These are phyloP conservation scores for Drosophila orena DNA, from an alignment of 1,140 invertebrate species.

Conservation along the genomic window DNA sequence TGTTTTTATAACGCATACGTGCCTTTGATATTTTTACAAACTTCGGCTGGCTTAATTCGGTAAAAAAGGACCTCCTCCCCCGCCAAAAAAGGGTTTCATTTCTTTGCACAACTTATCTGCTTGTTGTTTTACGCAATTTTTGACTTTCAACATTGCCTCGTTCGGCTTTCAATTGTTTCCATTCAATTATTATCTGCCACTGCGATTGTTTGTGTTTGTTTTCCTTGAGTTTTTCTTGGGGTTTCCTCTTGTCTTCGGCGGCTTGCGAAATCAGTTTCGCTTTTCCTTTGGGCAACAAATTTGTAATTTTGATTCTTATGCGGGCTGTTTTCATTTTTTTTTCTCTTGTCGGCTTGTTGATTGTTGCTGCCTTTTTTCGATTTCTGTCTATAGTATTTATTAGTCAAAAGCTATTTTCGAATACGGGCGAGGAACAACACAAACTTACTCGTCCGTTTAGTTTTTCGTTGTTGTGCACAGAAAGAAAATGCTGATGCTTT, in stretches of 20 bases:
- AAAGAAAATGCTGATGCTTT: neutral
- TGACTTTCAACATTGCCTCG: conserved; percentile 24
- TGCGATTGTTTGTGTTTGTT: conserved; percentile 31
- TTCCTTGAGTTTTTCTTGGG: conserved; percentile 1
- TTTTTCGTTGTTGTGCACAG: conserved; percentile 6
- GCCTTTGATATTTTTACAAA: conserved; percentile 40
- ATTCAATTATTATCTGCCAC: conserved; percentile 35
- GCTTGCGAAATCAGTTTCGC: conserved; percentile 47
- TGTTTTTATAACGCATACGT: conserved; percentile 58
- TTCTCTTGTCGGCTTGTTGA: conserved; percentile 34
- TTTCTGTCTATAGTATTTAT: conserved; percentile 82
- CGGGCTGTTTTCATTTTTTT: conserved; percentile 25
- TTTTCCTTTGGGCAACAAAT: conserved; percentile 44
- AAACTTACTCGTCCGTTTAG: conserved; percentile 47
- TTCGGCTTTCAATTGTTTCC: conserved; percentile 51
- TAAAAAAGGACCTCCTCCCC: conserved; percentile 15
- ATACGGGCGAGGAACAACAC: conserved; percentile 57
- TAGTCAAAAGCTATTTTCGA: conserved; percentile 84
- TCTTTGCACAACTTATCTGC: conserved; percentile 3
- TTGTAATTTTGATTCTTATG: conserved; percentile 49
- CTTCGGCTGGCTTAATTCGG: conserved; percentile 19
- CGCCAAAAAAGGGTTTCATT: conserved; percentile 32
- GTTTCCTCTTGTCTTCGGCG: neutral
- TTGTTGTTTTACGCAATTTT: conserved; percentile 55
- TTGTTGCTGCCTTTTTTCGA: conserved; percentile 62